Evolutionary conservation across 2,888 invertebrate genomes (phyloP).

Genomic region (Crossocerus cetratus): DNA sequence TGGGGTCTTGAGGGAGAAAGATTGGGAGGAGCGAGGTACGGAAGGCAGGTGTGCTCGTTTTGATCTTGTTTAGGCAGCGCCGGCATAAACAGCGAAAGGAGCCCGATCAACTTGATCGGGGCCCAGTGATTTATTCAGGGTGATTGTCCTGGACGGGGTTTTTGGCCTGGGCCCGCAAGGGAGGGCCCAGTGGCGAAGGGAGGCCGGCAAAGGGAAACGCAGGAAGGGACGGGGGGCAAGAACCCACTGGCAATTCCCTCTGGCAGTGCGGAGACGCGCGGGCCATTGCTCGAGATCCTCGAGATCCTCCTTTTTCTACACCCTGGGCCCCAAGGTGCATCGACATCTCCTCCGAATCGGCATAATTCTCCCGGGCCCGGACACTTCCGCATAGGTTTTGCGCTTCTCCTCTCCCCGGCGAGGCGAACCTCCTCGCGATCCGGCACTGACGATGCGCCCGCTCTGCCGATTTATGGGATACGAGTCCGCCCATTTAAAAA

Average conservation of each 20-base stretch:
- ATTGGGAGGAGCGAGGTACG: not conserved
- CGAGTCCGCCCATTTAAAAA: not conserved
- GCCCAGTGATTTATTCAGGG: conserved; percentile 69
- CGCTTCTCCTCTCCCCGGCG: conserved; percentile 28
- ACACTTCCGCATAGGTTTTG: conserved; percentile 42
- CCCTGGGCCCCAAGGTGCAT: conserved; percentile 39
- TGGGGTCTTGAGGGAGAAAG: no score
- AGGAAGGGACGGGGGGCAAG: conserved; percentile 50
- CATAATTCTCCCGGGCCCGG: conserved; percentile 36
- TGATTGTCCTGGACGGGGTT: conserved; percentile 69
- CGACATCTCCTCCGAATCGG: conserved; percentile 31
- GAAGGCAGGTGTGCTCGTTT: conserved; percentile 39
- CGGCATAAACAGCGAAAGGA: conserved; percentile 38
- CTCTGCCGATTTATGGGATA: conserved; percentile 21
- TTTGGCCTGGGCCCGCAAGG: conserved; percentile 55
- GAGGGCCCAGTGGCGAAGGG: not conserved
- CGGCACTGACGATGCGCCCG: no score
- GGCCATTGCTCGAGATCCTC: conserved; percentile 45
- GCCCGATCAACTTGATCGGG: conserved; percentile 5
- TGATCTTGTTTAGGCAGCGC: conserved; percentile 56
- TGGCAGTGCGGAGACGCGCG: conserved; percentile 9
- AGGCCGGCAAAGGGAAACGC: not conserved
- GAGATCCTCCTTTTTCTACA: conserved; percentile 56
- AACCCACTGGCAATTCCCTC: conserved; percentile 46
- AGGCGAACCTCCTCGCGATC: no score